These are phyloP conservation scores for Sinocyclocheilus anophthalmus DNA, from an alignment of 2,113 vertebrate species.

Conservation along the genomic window DNA sequence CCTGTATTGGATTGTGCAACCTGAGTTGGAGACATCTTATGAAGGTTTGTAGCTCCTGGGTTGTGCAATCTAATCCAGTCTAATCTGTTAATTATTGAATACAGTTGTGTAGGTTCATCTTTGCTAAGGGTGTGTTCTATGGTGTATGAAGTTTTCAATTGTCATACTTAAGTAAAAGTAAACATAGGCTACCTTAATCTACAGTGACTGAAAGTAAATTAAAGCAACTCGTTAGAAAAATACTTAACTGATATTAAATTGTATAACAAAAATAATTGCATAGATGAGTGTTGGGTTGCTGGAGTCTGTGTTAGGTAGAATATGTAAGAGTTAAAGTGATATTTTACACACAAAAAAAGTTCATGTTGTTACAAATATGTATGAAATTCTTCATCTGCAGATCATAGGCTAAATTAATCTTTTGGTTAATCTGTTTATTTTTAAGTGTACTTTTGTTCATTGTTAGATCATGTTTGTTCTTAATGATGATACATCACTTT, in stretches of 20 bases:
- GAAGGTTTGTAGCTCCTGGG: background rate
- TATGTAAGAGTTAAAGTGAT: background rate
- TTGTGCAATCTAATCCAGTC: slow-evolving; percentile 49
- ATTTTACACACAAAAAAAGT: background rate
- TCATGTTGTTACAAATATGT: background rate
- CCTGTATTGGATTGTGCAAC: background rate
- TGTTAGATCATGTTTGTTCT: too few species aligned
- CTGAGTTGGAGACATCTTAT: slow-evolving; percentile 25
- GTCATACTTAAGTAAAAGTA: too few species aligned
- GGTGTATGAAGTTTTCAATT: background rate
- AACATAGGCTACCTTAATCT: too few species aligned
- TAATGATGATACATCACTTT: too few species aligned
- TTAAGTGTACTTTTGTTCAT: too few species aligned
- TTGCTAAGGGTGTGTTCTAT: background rate
- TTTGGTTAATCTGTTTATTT: too few species aligned
- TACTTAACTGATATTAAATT: too few species aligned
- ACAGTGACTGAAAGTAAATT: too few species aligned
- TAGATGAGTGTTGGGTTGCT: background rate
- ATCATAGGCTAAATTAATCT: background rate
- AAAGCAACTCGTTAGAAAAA: too few species aligned
- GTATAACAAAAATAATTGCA: background rate
- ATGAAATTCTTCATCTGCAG: background rate
- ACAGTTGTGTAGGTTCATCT: background rate
- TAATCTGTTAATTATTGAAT: slow-evolving; percentile 39
- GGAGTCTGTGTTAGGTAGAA: background rate